These are phyloP conservation scores for Apis cerana DNA, from an alignment of 1,140 invertebrate genomes.

Conservation along the genomic window DNA sequence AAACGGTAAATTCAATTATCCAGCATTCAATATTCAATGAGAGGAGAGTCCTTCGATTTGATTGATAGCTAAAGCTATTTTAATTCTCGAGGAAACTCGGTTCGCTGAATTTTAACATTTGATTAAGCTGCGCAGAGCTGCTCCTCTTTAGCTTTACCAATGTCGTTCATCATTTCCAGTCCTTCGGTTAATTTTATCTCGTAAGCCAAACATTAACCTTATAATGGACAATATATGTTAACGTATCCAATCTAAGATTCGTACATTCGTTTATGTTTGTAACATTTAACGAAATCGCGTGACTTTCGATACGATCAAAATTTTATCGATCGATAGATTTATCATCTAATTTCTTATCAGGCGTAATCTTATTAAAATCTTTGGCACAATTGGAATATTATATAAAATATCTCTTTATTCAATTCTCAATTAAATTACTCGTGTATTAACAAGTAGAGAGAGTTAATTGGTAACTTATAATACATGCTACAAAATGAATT, in stretches of 20 bases:
- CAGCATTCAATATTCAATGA: not conserved
- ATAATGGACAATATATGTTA: constrained; percentile 35
- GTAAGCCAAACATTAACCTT: constrained; percentile 50
- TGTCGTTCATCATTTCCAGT: constrained; percentile 56
- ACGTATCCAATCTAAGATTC: constrained; percentile 11
- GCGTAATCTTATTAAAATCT: not conserved
- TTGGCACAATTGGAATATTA: not conserved
- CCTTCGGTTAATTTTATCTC: constrained; percentile 59
- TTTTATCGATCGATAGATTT: not conserved
- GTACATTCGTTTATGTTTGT: constrained; percentile 1
- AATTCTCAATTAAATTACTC: not conserved
- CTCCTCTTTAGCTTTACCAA: constrained; percentile 30
- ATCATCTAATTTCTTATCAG: not conserved
- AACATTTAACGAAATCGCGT: not conserved
- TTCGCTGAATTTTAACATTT: constrained; percentile 13
- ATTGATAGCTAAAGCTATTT: constrained; percentile 37
- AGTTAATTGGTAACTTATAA: constrained; percentile 17
- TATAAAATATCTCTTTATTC: constrained; percentile 36
- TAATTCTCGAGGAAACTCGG: not conserved
- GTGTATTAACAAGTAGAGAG: not conserved
- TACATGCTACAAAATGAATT: not conserved
- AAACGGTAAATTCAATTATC: not conserved
- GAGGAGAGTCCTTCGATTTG: constrained; percentile 12
- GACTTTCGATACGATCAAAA: too few species aligned
- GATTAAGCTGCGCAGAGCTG: constrained; percentile 32